These are phyloP conservation scores for Drosophila suboccidentalis DNA, from an alignment of 2,888 invertebrate genomes.

Conservation along the genomic window DNA sequence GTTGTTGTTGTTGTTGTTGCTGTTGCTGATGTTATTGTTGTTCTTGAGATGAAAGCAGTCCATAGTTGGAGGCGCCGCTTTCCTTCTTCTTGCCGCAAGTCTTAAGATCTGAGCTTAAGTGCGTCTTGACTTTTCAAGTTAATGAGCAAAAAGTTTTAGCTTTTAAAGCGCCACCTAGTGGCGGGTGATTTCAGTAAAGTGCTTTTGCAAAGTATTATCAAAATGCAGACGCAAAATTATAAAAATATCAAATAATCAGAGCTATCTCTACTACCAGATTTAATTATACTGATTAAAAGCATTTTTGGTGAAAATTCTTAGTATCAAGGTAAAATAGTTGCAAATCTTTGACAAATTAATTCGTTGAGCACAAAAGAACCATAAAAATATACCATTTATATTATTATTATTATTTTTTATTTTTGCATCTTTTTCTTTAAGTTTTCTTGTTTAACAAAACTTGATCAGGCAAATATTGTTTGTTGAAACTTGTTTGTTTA, in stretches of 20 bases:
- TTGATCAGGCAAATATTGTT: too few species aligned
- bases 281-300: too few species aligned
- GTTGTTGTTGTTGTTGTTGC: neutral
- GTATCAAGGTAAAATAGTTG: too few species aligned
- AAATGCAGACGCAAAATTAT: neutral
- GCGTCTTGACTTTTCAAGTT: constrained; percentile 57
- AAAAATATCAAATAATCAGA: neutral
- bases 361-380: too few species aligned
- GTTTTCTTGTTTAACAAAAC: too few species aligned
- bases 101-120: constrained; percentile 52
- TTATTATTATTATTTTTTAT: too few species aligned
- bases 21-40: constrained; percentile 8
- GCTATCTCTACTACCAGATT: neutral
- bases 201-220: neutral
- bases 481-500: too few species aligned
- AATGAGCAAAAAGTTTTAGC: constrained; percentile 63
- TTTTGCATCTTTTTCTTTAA: too few species aligned
- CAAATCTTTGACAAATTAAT: too few species aligned
- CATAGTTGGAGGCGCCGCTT: constrained; percentile 22
- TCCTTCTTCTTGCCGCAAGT: constrained; percentile 7
- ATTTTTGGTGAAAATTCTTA: too few species aligned
- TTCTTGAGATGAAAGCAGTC: constrained; percentile 17
- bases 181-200: constrained; percentile 1
- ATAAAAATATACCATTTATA: too few species aligned
- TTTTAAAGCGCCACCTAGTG: constrained; percentile 2